Base-by-base conservation (phyloP, 2,113 vertebrate species). In the Psilopogon haemacephalus region DNA sequence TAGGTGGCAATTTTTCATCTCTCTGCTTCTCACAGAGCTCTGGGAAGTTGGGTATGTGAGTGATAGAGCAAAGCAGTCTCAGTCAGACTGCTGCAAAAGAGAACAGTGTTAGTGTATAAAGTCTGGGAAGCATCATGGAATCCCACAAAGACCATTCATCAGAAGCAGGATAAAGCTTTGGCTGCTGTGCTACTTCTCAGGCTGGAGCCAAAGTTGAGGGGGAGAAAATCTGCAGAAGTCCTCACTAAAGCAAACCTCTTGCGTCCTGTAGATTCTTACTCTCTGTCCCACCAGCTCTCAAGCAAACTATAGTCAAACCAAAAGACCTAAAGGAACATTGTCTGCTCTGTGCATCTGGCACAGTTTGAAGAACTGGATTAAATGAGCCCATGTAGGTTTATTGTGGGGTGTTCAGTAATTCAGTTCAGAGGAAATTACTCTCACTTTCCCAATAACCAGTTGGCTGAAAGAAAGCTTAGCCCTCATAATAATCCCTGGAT, bases 61-160 rank as follows among this genome's bases (percentile, higher is more conserved):
- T 0, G 0, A 26, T 6, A 11, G 6, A 56, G 54, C 42, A 56
- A 14, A 84, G 40, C 20, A 83, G 20, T 37, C 52, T 62, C 75
- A 69, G 20, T 54, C 75, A 69, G 17, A 11, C n/a, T 26, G 50
- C 38, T 54, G 30, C 35, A 35, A 10, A 38, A 42, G 26, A 72
- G 42, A 32, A 14, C 74, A 28, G 0, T 4, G 27, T 28, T 5
- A 0, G 1, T 19, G 17, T 12, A 5, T 0, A 1, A 69, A 9
- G 9, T 27, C 23, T 80, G 68, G 48, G 35, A 48, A 68, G 9
- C 21, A 21, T 5, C 19, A 5, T 2, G 27, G 19, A 11, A 28
- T 7, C n/a, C 12, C 19, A 8, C 37, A 19, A 42, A 24, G 27
- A 32, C 12, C 12, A 50, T 11, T 13, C 32, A 60, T 5, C 13